Conservation (phyloP, 2,113 vertebrate genomes). For the Rissa tridactyla region DNA sequence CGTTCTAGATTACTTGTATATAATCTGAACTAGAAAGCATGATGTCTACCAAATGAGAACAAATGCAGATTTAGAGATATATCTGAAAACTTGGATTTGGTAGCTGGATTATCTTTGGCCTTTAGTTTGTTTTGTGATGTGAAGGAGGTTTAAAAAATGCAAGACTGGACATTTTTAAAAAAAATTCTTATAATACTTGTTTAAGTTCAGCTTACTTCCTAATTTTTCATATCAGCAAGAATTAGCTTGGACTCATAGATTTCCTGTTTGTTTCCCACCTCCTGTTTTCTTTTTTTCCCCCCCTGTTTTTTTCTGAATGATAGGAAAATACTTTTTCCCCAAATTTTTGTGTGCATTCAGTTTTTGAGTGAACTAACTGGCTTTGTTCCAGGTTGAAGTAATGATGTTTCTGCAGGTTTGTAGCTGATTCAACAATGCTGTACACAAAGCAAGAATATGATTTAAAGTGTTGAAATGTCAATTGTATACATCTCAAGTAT, state of each 20-base stretch:
- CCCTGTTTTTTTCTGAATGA: rapidly evolving
- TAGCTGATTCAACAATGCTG: not conserved
- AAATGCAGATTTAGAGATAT: not conserved
- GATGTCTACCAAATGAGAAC: not conserved
- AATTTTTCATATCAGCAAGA: not conserved
- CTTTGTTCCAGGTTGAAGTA: not conserved
- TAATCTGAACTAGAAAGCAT: not conserved
- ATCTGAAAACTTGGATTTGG: not conserved
- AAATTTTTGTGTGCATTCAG: not conserved
- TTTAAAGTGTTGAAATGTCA: not conserved
- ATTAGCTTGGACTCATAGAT: not conserved
- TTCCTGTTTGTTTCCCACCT: not conserved
- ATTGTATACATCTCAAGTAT: not conserved
- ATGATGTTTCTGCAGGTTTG: not conserved
- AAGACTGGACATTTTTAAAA: not conserved
- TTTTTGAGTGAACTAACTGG: not conserved
- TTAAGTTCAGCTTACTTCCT: not conserved
- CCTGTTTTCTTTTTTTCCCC: rapidly evolving
- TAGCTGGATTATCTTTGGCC: not conserved
- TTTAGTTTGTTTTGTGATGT: not conserved
- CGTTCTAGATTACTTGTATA: not conserved
- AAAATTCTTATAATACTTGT: not conserved
- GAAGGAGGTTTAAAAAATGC: not conserved
- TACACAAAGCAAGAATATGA: not conserved
- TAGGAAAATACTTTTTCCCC: not conserved